Evolutionary conservation across 35 echinoderm and acorn worm species (phyloP).

Genomic region (Eucidaris tribuloides): DNA sequence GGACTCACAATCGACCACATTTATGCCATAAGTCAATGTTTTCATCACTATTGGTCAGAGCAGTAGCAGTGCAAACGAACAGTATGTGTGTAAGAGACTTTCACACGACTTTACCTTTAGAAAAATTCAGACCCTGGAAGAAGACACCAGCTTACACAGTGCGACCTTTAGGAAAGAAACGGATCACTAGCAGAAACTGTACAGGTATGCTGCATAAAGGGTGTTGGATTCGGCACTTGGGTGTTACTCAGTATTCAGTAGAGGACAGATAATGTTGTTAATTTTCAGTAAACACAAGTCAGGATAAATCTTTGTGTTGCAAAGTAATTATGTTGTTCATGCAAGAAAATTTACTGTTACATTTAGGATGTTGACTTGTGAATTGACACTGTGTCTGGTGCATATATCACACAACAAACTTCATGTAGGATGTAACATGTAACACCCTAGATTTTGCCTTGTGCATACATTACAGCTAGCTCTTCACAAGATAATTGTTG

Average conservation of each 20-base stretch:
- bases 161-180: slow-evolving; percentile 55
- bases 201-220: slow-evolving; percentile 41
- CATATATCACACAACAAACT: too few relatives aligned
- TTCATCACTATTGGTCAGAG: background rate
- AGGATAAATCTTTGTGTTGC: background rate
- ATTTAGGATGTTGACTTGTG: too few relatives aligned
- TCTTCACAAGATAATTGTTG: too few relatives aligned
- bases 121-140: slow-evolving; percentile 46
- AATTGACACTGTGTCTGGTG: too few relatives aligned
- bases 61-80: background rate
- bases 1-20: too few relatives aligned
- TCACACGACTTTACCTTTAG: background rate
- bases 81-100: background rate
- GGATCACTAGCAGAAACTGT: slow-evolving; percentile 56
- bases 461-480: too few relatives aligned
- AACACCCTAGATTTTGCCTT: too few relatives aligned
- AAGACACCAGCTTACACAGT: slow-evolving; percentile 64
- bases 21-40: background rate
- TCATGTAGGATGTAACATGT: too few relatives aligned
- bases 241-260: background rate
- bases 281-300: background rate
- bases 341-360: background rate
- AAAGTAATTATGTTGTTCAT: background rate
- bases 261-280: background rate
- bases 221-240: background rate